A percentile compares a stretch with the other conserved stretches of the same genome.
These are phyloP conservation scores for Xanthostigma xanthostigma DNA, from an alignment of 2,888 invertebrate species.

Conservation along the genomic window DNA sequence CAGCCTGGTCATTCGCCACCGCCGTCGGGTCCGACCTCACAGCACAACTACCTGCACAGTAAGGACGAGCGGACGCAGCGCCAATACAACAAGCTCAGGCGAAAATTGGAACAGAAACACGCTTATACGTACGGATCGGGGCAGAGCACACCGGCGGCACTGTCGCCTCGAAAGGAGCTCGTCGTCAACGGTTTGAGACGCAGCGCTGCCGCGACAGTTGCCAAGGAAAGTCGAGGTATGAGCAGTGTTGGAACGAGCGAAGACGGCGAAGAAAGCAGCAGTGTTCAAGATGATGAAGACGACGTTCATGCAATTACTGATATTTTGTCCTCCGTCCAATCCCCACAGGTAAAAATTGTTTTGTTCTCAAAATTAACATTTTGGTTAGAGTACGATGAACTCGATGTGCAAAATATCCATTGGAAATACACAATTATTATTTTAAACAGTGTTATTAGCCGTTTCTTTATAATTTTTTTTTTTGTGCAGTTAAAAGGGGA, in stretches of 20 bases:
- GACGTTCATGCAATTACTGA: slow-evolving; percentile 54
- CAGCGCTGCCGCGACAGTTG: slow-evolving; percentile 17
- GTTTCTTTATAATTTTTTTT: too few relatives aligned
- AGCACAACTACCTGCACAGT: slow-evolving; percentile 29
- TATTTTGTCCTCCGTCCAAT: slow-evolving; percentile 56
- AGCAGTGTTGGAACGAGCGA: slow-evolving; percentile 55
- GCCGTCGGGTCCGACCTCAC: slow-evolving; percentile 22
- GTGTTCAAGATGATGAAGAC: slow-evolving; percentile 58
- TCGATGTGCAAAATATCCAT: too few relatives aligned
- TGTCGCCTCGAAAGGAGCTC: slow-evolving; percentile 55
- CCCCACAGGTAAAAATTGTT: slow-evolving; percentile 43
- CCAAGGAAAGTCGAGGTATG: slow-evolving; percentile 34
- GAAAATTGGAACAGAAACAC: slow-evolving; percentile 57
- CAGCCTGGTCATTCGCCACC: slow-evolving; percentile 42
- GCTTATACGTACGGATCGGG: slow-evolving; percentile 24
- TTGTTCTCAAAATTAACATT: neutral
- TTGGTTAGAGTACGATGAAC: too few relatives aligned
- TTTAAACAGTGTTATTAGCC: too few relatives aligned
- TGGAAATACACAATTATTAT: too few relatives aligned
- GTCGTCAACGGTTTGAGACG: slow-evolving; percentile 36
- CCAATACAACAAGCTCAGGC: slow-evolving; percentile 60
- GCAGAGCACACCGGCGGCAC: slow-evolving; percentile 46
- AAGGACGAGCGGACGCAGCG: slow-evolving; percentile 68
- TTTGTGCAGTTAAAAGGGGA: too few relatives aligned
- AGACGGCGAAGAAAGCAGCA: slow-evolving; percentile 61